Base-by-base conservation (phyloP, 2,797 vertebrate species). In the Sebastes elongatus region DNA sequence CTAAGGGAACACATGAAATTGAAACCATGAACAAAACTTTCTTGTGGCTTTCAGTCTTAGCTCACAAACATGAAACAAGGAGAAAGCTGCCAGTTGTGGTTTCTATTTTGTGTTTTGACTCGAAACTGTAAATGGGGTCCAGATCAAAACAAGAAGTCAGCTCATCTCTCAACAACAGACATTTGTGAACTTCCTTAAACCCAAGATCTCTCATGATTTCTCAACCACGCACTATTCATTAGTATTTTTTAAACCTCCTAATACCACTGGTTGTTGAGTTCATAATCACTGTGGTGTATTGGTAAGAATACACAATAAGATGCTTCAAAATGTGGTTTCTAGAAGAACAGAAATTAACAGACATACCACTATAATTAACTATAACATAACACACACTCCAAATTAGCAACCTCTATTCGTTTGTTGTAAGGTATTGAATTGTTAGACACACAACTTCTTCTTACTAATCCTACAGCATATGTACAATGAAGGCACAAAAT, bases 1-100 rank as follows among this genome's bases (percentile, higher is more conserved):
- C 16, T 25, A 20, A 10, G 20, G 11, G 16, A 46, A 56, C 10
- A 87, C 32, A 67, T 25, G 25, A 49, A 68, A 63, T 20, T 2
- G 22, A 76, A 64, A 74, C 27, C 10, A 64, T 14, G 22, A 78
- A 42, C 20, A 63, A 65, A 74, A 33, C 28, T 14, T 67, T 27
- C 18, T 10, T 75, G 46, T 73, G 20, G 32, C 49, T 86, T 83
- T 81, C 7, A 55, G 25, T 86, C 57, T 75, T 76, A 86, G 74
- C 2, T 71, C 49, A 71, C 3, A 13, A 0, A 75, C 69, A 88
- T 53, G 63, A 86, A 86, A 81, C 73, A 68, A 72, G 9, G 18
- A 81, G n/a, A 78, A 78, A 83, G 74, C 28, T 38, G 30, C n/a
- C 32, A 64, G n/a, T 23, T 80, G 18, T 62, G n/a, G 62, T 67